Evolutionary conservation across 2,113 vertebrate genomes (phyloP), one percentile per base, ranked within the genome.

Genomic region (Oreocharis arfaki): DNA sequence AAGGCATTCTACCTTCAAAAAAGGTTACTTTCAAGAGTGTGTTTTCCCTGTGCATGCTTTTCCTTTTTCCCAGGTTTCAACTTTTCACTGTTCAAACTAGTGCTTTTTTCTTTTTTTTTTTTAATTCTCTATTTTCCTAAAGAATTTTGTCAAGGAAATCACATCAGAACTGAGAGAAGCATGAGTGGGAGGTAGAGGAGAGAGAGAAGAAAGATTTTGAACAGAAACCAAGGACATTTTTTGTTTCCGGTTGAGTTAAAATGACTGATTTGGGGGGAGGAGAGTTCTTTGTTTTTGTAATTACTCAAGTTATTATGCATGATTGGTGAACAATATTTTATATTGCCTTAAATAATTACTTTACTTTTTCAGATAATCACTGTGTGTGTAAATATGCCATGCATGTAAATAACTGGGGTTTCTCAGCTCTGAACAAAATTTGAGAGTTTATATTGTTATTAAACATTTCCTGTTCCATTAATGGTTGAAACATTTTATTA

Each of bases 401-500:
- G 24, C 6, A 37, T n/a, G 11, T 49, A 71, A 74, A 75, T 56
- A 67, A 49, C 19, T 30, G 21, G 10, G 4, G 0, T 30, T 56
- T 81, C 33, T 65, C 22, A 52, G 10, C 5, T 6, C 37, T 15
- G 13, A 69, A 49, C 3, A 70, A 65, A 80, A 49, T 78, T 44
- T 82, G 8, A 82, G 32, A 77, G 41, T 37, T 7, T 8, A 11
- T 69, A 37, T 23, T 74, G 33, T 5, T 84, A n/a, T 77, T 59
- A 82, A 82, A 65, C 1, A 32, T n/a, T 74, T 8, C 16, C 8
- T 16, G 24, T 61, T 94, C 24, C 6, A 35, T 49, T 90, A 78
- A 18, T 2, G 0, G 1, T 73, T 71, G 4, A 24, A 85, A 65
- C 0, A 0, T 61, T 52, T 84, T 69, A 37, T 53, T 69, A 56